Percentiles rank a stretch among this genome's conserved stretches.
Evolutionary conservation across 2,113 vertebrate species (phyloP).

Genomic region (Coracopsis vasa): DNA sequence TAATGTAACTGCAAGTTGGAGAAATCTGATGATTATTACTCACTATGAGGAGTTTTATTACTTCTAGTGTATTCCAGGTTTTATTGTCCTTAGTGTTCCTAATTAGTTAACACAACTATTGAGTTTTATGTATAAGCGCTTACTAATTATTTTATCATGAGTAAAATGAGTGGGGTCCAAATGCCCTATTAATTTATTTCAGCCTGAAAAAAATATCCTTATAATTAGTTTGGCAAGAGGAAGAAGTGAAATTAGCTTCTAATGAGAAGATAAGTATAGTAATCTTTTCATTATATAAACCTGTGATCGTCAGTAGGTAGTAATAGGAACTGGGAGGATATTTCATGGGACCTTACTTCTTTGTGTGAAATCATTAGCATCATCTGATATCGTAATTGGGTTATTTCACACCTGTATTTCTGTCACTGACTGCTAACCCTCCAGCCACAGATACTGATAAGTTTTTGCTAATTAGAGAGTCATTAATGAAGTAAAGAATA

Average conservation of each 20-base stretch:
- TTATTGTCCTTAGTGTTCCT: conserved; percentile 59
- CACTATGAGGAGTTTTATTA: not conserved
- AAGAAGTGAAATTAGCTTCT: conserved; percentile 75
- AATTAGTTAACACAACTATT: conserved; percentile 68
- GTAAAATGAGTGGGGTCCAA: conserved; percentile 68
- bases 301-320: conserved; percentile 67
- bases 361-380: conserved; percentile 70
- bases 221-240: conserved; percentile 76
- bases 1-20: not conserved
- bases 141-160: conserved; percentile 68
- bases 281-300: conserved; percentile 70
- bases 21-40: not conserved
- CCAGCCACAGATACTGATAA: conserved; percentile 62
- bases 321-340: conserved; percentile 61
- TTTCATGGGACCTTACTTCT: conserved; percentile 62
- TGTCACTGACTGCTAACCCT: conserved; percentile 65
- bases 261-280: conserved; percentile 78
- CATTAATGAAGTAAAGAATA: conserved; percentile 70
- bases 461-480: conserved; percentile 71
- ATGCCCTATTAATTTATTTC: conserved; percentile 71
- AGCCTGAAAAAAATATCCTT: conserved; percentile 58
- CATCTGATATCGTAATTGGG: conserved; percentile 63
- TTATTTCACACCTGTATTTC: conserved; percentile 75
- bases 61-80: conserved; percentile 22
- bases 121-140: conserved; percentile 28